Evolutionary conservation across 2,797 vertebrate species (phyloP).

Genomic region (Silurus lanzhouensis): DNA sequence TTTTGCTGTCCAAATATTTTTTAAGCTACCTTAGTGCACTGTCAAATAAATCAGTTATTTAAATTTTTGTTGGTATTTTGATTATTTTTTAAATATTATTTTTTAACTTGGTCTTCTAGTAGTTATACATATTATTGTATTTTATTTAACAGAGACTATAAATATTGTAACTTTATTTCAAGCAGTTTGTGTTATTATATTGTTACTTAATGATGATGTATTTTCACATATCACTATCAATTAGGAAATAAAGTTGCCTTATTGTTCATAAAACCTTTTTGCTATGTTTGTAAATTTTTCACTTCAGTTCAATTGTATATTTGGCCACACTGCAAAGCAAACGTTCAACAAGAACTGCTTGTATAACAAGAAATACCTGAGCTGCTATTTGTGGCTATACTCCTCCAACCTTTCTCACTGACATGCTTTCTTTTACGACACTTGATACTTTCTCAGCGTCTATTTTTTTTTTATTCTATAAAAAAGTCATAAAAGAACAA

Average conservation of each 20-base stretch:
- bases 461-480: background rate
- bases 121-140: no score
- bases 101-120: no score
- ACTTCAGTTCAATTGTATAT: background rate
- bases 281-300: background rate
- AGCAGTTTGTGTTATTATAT: background rate
- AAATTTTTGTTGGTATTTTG: no score
- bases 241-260: slow-evolving; percentile 1
- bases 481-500: background rate
- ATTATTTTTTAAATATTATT: no score
- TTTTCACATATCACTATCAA: background rate
- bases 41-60: background rate
- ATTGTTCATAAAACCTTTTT: background rate
- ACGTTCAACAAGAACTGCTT: slow-evolving; percentile 22
- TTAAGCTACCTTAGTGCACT: background rate
- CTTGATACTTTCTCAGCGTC: background rate
- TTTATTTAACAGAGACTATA: background rate
- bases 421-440: slow-evolving; percentile 27
- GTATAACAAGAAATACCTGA: slow-evolving; percentile 32
- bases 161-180: background rate
- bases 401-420: slow-evolving; percentile 43
- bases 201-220: background rate
- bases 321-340: background rate
- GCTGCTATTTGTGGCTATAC: slow-evolving; percentile 60
- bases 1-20: background rate